Conservation (phyloP, 1,140 invertebrate genomes). For the Hirudo medicinalis region DNA sequence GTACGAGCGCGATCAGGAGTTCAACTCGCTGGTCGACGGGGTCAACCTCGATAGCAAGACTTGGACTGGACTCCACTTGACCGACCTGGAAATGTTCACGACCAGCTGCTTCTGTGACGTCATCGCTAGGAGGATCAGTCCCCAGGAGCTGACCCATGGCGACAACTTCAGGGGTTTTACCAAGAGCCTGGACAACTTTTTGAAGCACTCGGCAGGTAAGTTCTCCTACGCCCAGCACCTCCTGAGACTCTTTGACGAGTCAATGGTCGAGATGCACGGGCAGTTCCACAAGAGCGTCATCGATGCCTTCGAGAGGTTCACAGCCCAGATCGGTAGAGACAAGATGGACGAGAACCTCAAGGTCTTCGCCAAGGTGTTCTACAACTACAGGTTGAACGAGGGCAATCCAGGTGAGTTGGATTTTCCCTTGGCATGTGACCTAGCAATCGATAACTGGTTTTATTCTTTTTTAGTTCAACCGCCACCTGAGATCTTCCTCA, state of each 20-base stretch:
- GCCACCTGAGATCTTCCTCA: not conserved
- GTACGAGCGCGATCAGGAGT: not conserved
- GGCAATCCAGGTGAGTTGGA: slow-evolving; percentile 3
- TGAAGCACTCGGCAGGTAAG: slow-evolving; percentile 5
- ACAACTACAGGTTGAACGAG: slow-evolving; percentile 6
- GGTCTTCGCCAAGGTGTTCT: slow-evolving; percentile 4
- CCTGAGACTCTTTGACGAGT: not conserved
- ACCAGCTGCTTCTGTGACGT: slow-evolving; percentile 6
- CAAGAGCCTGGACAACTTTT: not conserved
- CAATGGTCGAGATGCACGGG: slow-evolving; percentile 4
- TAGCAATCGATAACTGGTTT: too few relatives aligned
- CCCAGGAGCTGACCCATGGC: not conserved
- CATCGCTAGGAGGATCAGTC: not conserved
- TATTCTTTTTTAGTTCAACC: not conserved
- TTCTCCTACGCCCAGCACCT: slow-evolving; percentile 9
- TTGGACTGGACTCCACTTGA: not conserved
- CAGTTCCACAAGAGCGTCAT: slow-evolving; percentile 10
- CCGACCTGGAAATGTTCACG: slow-evolving; percentile 5
- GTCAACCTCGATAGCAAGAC: slow-evolving; percentile 4
- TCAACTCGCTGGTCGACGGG: not conserved
- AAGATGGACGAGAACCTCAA: slow-evolving; percentile 5
- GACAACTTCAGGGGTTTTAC: slow-evolving; percentile 1
- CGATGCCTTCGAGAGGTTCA: not conserved
- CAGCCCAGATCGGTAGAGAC: not conserved
- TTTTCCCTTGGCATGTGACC: not conserved